Conservation (phyloP, 2,888 invertebrate genomes). For the Sesia apiformis region DNA sequence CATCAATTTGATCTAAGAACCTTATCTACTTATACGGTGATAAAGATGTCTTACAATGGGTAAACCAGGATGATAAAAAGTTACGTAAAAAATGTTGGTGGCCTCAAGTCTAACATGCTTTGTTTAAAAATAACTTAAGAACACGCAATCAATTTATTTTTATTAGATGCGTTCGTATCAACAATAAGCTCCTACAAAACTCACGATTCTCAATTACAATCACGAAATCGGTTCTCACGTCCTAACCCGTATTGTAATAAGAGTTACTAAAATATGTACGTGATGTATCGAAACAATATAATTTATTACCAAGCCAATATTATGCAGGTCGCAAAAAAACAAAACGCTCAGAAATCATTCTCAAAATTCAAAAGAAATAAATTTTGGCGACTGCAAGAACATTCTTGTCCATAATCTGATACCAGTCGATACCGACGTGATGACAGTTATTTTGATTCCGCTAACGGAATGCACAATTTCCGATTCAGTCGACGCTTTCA, state of each 20-base stretch:
- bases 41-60: too few species aligned
- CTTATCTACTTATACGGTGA: too few species aligned
- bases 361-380: background rate
- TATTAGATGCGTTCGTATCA: too few species aligned
- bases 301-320: background rate
- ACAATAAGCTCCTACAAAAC: too few species aligned
- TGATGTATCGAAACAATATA: constrained; percentile 2
- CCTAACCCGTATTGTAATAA: constrained; percentile 10
- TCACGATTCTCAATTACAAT: constrained; percentile 8
- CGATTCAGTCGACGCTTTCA: constrained; percentile 13
- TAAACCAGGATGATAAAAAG: too few species aligned
- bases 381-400: background rate
- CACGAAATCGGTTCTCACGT: constrained; percentile 24
- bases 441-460: constrained; percentile 38
- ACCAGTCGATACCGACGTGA: constrained; percentile 19
- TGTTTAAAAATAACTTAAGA: too few species aligned
- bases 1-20: too few species aligned
- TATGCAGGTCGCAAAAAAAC: background rate
- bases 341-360: background rate
- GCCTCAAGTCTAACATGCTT: too few species aligned
- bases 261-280: constrained; percentile 2
- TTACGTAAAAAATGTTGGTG: too few species aligned
- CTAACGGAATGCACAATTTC: constrained; percentile 14
- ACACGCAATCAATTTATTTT: too few species aligned
- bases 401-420: background rate